Percentiles rank a stretch among this genome's conserved stretches.
These are phyloP conservation scores for Okapia johnstoni DNA, from an alignment of 2,113 vertebrate genomes.

Conservation along the genomic window DNA sequence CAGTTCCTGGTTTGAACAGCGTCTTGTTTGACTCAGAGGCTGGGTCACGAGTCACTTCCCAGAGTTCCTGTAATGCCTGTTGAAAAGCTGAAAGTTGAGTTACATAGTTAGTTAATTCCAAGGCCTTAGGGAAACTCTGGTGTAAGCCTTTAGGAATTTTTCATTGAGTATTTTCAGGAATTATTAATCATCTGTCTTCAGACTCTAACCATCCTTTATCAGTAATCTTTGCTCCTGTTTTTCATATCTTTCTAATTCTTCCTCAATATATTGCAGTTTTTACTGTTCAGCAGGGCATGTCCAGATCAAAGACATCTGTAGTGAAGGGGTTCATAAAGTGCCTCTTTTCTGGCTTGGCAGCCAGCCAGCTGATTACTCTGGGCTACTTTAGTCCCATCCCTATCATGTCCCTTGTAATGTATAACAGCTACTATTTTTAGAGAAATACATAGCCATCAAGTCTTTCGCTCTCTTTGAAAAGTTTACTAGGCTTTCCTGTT, in stretches of 20 bases:
- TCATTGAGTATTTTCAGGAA: not conserved
- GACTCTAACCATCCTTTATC: not conserved
- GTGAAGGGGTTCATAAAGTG: not conserved
- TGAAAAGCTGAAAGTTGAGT: not conserved
- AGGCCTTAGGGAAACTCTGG: not conserved
- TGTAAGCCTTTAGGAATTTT: not conserved
- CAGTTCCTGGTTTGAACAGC: not conserved
- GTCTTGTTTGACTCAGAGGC: not conserved
- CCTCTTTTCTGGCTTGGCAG: not conserved
- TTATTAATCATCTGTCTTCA: not conserved
- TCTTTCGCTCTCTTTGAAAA: not conserved
- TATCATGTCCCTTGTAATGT: not conserved
- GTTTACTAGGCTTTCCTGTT: not conserved
- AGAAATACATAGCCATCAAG: not conserved
- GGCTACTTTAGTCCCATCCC: not conserved
- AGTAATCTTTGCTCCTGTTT: not conserved
- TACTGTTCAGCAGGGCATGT: not conserved
- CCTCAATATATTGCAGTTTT: not conserved
- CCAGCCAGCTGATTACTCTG: not conserved
- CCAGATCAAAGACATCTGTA: not conserved
- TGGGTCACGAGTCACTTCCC: not conserved
- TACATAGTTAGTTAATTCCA: not conserved
- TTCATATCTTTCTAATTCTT: not conserved
- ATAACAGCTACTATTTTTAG: not conserved
- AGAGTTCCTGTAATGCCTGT: not conserved